Percentiles rank a stretch among this genome's conserved stretches.
These are phyloP conservation scores for Silurus asotus DNA, from an alignment of 2,113 vertebrate species.

Conservation along the genomic window DNA sequence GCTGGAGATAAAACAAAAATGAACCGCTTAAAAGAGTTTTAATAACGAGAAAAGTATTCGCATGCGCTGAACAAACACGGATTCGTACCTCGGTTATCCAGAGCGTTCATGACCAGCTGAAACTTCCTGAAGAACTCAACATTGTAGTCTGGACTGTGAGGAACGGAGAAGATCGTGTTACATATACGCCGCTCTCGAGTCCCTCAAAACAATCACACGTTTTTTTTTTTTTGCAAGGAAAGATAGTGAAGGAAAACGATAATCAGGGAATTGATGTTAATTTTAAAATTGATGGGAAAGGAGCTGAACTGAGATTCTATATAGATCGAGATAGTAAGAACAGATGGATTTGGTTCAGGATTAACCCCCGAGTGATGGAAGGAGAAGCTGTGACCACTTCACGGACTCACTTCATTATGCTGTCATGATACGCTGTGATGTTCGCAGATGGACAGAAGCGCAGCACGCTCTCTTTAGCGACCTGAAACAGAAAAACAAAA, in stretches of 20 bases:
- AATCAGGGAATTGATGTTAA: too few relatives aligned
- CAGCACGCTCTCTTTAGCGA: constrained; percentile 95
- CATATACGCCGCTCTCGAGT: not conserved
- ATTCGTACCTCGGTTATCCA: constrained; percentile 93
- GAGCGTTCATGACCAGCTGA: constrained; percentile 95
- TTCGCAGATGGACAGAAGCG: constrained; percentile 92
- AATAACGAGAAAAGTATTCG: not conserved
- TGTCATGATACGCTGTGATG: constrained; percentile 96
- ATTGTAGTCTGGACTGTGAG: constrained; percentile 91
- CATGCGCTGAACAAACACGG: not conserved
- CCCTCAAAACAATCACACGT: too few relatives aligned
- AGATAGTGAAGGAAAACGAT: too few relatives aligned
- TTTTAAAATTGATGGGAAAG: too few relatives aligned
- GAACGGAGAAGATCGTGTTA: constrained; percentile 31
- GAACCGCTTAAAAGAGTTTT: not conserved
- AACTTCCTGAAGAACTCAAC: constrained; percentile 97
- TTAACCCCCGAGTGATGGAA: not conserved
- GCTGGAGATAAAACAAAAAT: constrained; percentile 65
- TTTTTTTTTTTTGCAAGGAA: not conserved
- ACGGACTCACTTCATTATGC: constrained; percentile 90
- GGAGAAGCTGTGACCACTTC: not conserved
- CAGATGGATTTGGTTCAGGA: too few relatives aligned
- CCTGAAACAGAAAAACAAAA: constrained; percentile 71
- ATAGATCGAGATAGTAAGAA: too few relatives aligned
- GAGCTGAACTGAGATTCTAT: too few relatives aligned